These are phyloP conservation scores for Boulengeromyrus knoepffleri DNA, from an alignment of 2,113 vertebrate genomes.

Conservation along the genomic window DNA sequence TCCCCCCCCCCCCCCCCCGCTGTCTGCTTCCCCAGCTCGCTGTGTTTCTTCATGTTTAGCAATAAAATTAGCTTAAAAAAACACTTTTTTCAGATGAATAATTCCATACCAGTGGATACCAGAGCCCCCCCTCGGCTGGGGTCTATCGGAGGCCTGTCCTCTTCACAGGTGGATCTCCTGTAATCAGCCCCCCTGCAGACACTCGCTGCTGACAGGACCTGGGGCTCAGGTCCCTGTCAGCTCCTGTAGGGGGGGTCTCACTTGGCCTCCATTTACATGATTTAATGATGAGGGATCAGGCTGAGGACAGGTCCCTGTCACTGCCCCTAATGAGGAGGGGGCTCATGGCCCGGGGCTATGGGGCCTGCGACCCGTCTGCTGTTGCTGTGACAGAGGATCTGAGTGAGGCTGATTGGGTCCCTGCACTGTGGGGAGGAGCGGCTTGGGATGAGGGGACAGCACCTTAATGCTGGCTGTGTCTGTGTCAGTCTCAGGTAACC, in stretches of 20 bases:
- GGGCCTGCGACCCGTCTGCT: constrained; percentile 51
- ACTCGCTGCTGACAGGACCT: constrained; percentile 1
- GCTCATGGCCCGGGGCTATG: constrained; percentile 46
- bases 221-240: constrained; percentile 9
- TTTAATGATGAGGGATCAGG: constrained; percentile 68
- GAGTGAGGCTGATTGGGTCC: constrained; percentile 6
- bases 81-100: not conserved
- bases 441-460: not conserved
- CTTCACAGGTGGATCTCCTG: not conserved
- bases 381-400: constrained; percentile 44
- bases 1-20: too few species aligned
- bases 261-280: constrained; percentile 55
- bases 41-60: not conserved
- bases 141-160: not conserved
- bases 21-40: too few species aligned
- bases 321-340: constrained; percentile 55
- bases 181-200: not conserved
- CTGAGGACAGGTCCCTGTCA: constrained; percentile 58
- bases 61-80: not conserved
- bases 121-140: not conserved
- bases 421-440: constrained; percentile 22
- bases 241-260: constrained; percentile 20
- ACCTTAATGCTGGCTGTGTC: not conserved
- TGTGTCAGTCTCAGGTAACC: not conserved
- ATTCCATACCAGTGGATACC: not conserved